Percentiles rank a stretch among this genome's conserved stretches.
Conservation (phyloP, 2,113 vertebrate genomes). For the Gasterosteus aculeatus region DNA sequence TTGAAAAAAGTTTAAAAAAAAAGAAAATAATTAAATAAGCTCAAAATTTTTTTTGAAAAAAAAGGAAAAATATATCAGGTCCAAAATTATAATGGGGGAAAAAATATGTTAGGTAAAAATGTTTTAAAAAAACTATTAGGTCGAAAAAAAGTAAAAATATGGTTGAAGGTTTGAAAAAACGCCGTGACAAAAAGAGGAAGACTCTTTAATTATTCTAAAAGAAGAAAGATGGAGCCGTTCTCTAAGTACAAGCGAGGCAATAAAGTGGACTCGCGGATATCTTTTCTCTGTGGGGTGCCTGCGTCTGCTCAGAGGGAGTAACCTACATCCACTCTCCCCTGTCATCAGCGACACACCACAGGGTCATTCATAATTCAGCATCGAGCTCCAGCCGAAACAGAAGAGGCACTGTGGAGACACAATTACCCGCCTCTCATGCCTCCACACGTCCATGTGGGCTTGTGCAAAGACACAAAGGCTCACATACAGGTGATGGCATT, state of each 20-base stretch:
- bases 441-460: not conserved
- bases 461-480: not conserved
- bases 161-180: no score
- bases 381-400: conserved; percentile 32
- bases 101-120: no score
- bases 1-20: no score
- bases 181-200: no score
- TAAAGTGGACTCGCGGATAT: conserved; percentile 23
- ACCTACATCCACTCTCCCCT: conserved; percentile 53
- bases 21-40: no score
- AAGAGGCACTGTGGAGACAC: conserved; percentile 32
- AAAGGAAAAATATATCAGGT: no score
- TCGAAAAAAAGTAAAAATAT: no score
- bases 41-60: no score
- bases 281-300: conserved; percentile 28
- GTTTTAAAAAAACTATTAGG: no score
- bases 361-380: conserved; percentile 72
- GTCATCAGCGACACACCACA: conserved; percentile 45
- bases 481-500: conserved; percentile 22
- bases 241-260: conserved; percentile 10
- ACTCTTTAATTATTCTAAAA: not conserved
- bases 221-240: not conserved
- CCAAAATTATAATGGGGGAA: no score
- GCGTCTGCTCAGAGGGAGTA: conserved; percentile 56
- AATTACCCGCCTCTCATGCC: conserved; percentile 28